Base-by-base conservation (phyloP, 2,888 invertebrate genomes). In the Apeira syringaria region DNA sequence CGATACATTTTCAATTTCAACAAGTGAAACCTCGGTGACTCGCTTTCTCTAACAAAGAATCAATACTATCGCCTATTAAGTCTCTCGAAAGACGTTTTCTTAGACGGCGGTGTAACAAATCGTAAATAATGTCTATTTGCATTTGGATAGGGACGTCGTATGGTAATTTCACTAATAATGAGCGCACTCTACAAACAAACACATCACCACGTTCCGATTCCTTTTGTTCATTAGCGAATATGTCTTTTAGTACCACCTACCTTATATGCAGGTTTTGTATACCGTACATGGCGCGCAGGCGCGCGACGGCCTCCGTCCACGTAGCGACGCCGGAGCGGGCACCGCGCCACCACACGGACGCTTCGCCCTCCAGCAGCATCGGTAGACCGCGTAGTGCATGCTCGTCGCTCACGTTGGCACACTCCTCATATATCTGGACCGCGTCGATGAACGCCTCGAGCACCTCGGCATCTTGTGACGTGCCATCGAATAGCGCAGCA, bases 111-210 rank as follows among this genome's bases (percentile, higher is more conserved):
- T 29, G 6, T 15, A 15, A 8, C 3, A 29, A 8, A n/a, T 15
- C 29, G 8, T 29, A 29, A 1, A 29, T 13, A 13, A 13, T 15
- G 13, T 29, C 15, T 3, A 29, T 6, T 7, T 29, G 6, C 8
- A 29, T 29, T 3, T 1, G 13, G 8, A 13, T 13, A 2, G 24
- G 13, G 2, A 33, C 13, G 3, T 13, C 8, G n/a, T 33, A 24
- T 13, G 33, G 33, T 5, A 33, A 24, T 33, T 33, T 33, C 2
- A 12, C 1, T 8, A 33, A 24, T 2, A 33, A 4, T 5, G 33
- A 12, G 1, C 25, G 22, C 24, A 33, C 8, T 33, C 13, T 22
- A 13, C 22, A 12, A 12, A 33, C 13, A 24, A 24, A 33, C 5
- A 33, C 12, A 11, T 33, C 33, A 3, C 24, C 12, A 5, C 33